Evolutionary conservation across 2,888 invertebrate species (phyloP), one percentile per base, ranked within the genome.

Genomic region (Timema cristinae): DNA sequence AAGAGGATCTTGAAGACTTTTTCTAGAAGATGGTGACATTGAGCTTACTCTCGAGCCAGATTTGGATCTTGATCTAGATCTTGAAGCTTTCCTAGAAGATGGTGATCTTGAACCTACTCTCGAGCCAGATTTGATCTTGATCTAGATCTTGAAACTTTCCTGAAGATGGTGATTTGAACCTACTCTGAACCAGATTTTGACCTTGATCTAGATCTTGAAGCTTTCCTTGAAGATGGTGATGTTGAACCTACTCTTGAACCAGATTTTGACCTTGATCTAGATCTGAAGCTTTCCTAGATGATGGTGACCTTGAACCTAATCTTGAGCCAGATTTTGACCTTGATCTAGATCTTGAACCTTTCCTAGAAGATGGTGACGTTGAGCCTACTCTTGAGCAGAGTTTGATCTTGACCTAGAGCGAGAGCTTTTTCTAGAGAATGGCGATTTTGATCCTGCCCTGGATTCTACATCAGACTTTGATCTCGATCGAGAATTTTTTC

Each of bases 301-400:
- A 81, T 16, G 79, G 51, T 66, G 75, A 76, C 47, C 67, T 69
- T 32, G 75, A 75, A 73, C 76, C 68, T 13, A 76, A 76, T 15
- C 71, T 66, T 59, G 80, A 82, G 15, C 78, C 79, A 4, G 82
- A 81, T 68, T 79, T 79, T 52, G 80, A 79, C 51, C 79, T 79
- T 8, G 83, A 82, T 1, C 79, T 76, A 7, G 80, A 79, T 32
- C 32, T 32, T 32, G 32, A 32, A 32, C 2, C 32, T 32, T 32
- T 32, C 32, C 32, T 32, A 32, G 32, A 32, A 32, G 32, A 32
- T 32, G 32, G 32, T 4, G 32, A 32, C 32, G 4, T 32, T 4
- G 32, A 32, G 32, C 32, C 32, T 32, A 66, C 74, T n/a, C 50
- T 69, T 13, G 69, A 66, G 32, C 51, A 1, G 73, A 73, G 13